Evolutionary conservation across 2,113 vertebrate genomes (phyloP), one percentile per base, ranked within the genome.

Genomic region (Nerophis ophidion): DNA sequence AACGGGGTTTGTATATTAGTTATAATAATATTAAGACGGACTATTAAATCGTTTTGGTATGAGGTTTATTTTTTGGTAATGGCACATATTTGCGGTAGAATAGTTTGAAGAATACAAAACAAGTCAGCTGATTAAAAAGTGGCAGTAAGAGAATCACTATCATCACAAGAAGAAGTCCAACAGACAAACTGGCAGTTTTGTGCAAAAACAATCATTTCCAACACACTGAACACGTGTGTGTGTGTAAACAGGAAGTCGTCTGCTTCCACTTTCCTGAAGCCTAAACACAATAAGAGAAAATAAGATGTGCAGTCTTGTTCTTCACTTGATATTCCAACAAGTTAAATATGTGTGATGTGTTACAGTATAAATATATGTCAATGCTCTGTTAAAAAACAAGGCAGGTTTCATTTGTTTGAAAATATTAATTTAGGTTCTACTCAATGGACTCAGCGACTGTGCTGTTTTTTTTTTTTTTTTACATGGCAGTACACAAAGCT

Each of bases 301-400:
- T 42, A 19, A 56, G 16, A 42, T 56, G 17, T 13, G 11, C 17
- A 12, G 40, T 4, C 40, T 40, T 40, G 50, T 9, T 16, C 15
- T 60, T 35, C 5, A 17, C 9, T 10, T 40, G 13, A n/a, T 40
- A 13, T 48, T 35, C 17, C 36, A 46, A 54, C 17, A n/a, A 48
- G 9, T n/a, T n/a, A 26, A 26, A 26, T 26, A 26, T 4, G 2
- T 26, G 26, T 26, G 26, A 26, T 26, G 2, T 50, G 51, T 81
- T 77, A 50, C 73, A 69, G 83, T 85, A 87, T 83, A 86, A 89
- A 89, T 88, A 85, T 78, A 77, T 38, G 60, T 59, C 16, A 65
- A 60, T 57, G 57, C 60, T 77, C 47, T 71, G 70, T 68, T 79
- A 76, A 85, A 78, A 87, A 86, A 76, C 87, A 89, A 88, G 85